Evolutionary conservation across 2,888 invertebrate species (phyloP), one percentile per base, ranked within the genome.

Genomic region (Trichacis sp.): DNA sequence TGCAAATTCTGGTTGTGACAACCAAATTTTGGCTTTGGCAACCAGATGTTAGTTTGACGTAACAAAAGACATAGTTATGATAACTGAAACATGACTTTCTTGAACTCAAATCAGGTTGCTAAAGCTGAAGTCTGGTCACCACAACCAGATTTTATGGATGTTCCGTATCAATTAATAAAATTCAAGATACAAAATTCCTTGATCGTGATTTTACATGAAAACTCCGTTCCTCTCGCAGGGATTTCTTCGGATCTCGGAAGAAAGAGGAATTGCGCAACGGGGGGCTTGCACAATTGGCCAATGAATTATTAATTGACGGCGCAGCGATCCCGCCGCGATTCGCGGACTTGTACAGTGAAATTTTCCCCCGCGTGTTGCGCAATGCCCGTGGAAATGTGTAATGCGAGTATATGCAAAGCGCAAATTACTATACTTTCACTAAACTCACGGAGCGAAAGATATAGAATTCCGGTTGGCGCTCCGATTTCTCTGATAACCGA

Each of bases 391-490:
- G 38, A 61, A 64, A 58, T 64, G 63, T 58, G 61, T 54, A 68
- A 64, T 64, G 54, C 50, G 60, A 48, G 49, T 58, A 29, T 54
- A 68, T 68, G 67, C 64, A 68, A 68, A 68, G 64, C 57, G 67
- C 61, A 64, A 64, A 68, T 68, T 68, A 68, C 67, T 60, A 55
- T 60, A 64, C 67, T 67, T 67, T 67, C 67, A 60, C 67, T n/a
- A n/a, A n/a, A n/a, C n/a, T n/a, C 57, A 48, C 30, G n/a, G 29
- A 29, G 46, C 51, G 29, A 63, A 51, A 54, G 63, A 63, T 63
- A 63, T 63, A 63, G 60, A 60, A 67, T 67, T 67, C 67, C 67
- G 60, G 60, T 63, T 67, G 53, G 56, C 57, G 51, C 62, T 66
- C 49, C 66, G 66, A 66, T 66, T 66, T 66, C 65, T 61, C 65